Base-by-base conservation (phyloP, 1,140 invertebrate genomes). In the Camponotus vicinus region DNA sequence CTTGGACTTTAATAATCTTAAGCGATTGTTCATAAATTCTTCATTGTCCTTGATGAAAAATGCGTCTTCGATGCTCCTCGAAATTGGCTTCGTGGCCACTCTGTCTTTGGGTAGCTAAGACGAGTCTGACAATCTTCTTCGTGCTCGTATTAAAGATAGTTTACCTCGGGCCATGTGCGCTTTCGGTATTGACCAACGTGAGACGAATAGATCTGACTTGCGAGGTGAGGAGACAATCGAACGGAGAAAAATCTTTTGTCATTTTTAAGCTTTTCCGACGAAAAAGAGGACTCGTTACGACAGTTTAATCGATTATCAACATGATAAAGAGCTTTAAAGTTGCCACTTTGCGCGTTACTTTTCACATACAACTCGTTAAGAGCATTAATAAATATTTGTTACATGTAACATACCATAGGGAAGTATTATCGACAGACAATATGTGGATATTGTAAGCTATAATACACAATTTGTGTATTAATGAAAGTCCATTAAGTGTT, bases 401-500 rank as follows among this genome's bases (percentile, higher is more conserved):
- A 37, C 13, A 3, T 45, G 42, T 13, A 45, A 40, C 8, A 49
- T 61, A 61, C 21, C 27, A 71, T 61, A 55, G 40, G 18, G 3
- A 73, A 61, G 73, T 82, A 59, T 82, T 71, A 73, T 82, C 69
- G 73, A 8, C 40, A 71, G 27, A 21, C 37, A 21, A 52, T 18
- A 67, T 37, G 71, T 80, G 34, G 49, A 80, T 82, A 49, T 59
- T 82, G 6, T 49, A 75, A 37, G 45, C 57, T 71, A 11, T 34
- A 73, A 61, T 52, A 15, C 18, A 40, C 40, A 55, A 27, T 49
- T 73, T 40, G 15, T 52, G 0, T 52, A 6, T 73, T 82, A 83
- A 83, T 75, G 27, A 83, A 75, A 63, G 13, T 73, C 55, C 69
- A 83, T 83, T 83, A 83, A 75, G 55, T 49, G n/a, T 75, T 61